Conservation (phyloP, 2,113 vertebrate genomes). For the Salvator merianae region DNA sequence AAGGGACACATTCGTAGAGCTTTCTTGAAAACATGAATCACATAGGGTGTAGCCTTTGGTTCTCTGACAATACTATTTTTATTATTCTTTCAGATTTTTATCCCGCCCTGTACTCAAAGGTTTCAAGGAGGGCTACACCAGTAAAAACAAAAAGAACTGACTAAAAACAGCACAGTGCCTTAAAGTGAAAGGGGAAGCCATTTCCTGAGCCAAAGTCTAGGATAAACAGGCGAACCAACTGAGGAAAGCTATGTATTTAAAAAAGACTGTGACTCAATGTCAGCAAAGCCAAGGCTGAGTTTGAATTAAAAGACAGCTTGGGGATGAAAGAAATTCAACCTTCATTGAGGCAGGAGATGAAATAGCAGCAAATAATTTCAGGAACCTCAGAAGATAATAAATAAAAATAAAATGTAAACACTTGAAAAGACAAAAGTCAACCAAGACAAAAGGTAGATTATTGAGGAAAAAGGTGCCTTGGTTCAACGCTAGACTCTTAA, state of each 20-base stretch:
- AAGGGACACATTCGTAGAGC: background rate
- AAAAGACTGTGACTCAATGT: background rate
- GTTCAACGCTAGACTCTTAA: conserved; percentile 3
- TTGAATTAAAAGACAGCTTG: background rate
- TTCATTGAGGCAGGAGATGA: background rate
- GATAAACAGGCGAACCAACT: background rate
- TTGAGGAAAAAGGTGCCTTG: background rate
- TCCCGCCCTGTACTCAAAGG: too few species aligned
- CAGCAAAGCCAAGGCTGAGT: conserved; percentile 8
- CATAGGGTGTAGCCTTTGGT: background rate
- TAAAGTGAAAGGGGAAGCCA: too few species aligned
- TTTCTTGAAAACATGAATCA: background rate
- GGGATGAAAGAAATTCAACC: background rate
- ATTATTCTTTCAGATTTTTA: too few species aligned
- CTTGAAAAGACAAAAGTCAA: background rate
- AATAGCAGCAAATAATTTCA: background rate
- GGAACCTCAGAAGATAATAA: background rate
- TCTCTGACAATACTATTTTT: background rate
- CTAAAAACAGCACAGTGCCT: too few species aligned
- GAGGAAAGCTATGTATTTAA: background rate
- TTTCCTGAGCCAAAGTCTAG: too few species aligned
- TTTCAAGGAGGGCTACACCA: too few species aligned
- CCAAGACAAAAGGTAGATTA: background rate
- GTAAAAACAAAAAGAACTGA: too few species aligned
- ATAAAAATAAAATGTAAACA: background rate